phyloP scores from a whole-genome alignment of 2,797 vertebrate genomes.

The Staurois parvus region DNA sequence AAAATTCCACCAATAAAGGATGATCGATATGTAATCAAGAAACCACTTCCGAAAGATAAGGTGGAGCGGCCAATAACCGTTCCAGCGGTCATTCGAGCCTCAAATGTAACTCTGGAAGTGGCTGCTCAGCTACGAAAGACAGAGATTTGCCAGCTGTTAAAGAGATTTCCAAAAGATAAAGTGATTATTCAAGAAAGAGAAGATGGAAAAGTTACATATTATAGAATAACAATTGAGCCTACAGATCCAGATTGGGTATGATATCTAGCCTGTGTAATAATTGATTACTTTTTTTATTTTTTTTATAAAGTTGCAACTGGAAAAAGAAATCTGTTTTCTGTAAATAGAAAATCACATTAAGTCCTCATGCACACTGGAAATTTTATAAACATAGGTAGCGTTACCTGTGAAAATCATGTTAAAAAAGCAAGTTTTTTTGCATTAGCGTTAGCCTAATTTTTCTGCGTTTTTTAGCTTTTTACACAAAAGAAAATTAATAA shows the following conservation, averaged over 20 bases:
- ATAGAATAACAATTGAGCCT: conserved; percentile 75
- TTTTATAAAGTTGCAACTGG: too few species aligned
- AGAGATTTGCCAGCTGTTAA: conserved; percentile 79
- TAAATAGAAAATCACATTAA: too few species aligned
- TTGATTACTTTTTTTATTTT: too few species aligned
- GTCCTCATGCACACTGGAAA: too few species aligned
- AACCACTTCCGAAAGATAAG: conserved; percentile 14
- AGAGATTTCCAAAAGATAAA: conserved; percentile 81
- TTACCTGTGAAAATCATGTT: too few species aligned
- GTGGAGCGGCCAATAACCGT: conserved; percentile 47
- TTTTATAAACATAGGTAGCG: too few species aligned
- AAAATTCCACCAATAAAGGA: conserved; percentile 61
- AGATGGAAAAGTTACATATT: conserved; percentile 80
- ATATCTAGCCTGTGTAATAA: not conserved
- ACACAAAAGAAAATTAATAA: too few species aligned
- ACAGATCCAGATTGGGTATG: conserved; percentile 86
- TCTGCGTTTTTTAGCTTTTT: too few species aligned
- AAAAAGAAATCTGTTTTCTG: too few species aligned
- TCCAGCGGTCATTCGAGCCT: conserved; percentile 73
- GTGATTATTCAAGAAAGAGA: conserved; percentile 82
- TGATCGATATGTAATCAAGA: conserved; percentile 45
- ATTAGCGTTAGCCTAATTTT: too few species aligned
- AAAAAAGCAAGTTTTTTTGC: too few species aligned
- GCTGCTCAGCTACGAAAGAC: conserved; percentile 75
- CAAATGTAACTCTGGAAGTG: conserved; percentile 76